phyloP scores from a whole-genome alignment of 2,888 invertebrate genomes.

The Volucella zonaria region DNA sequence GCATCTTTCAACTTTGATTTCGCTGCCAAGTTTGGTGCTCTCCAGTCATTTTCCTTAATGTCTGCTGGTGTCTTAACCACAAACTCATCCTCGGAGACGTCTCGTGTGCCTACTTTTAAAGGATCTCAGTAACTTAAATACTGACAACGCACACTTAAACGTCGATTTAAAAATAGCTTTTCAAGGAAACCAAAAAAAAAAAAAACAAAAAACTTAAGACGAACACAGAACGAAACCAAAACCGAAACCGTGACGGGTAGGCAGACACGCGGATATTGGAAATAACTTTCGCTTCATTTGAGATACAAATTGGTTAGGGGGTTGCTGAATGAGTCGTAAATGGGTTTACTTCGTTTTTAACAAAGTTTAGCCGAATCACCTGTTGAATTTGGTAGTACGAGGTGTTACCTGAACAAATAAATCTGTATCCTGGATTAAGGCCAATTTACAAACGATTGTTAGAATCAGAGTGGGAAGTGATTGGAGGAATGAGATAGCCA shows the following conservation, averaged over 20 bases:
- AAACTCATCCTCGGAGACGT: no score
- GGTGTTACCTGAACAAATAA: constrained; percentile 25
- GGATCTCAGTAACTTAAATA: constrained; percentile 20
- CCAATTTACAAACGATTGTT: constrained; percentile 40
- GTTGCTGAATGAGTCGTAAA: constrained; percentile 1
- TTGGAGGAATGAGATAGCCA: constrained; percentile 9
- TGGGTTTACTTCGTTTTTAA: constrained; percentile 26
- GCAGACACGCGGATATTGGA: constrained; percentile 59
- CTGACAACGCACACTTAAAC: constrained; percentile 25
- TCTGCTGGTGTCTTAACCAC: no score
- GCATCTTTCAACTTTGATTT: no score
- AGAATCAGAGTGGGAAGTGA: constrained; percentile 3
- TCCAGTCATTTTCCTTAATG: no score
- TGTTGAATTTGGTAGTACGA: constrained; percentile 51
- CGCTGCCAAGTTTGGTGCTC: no score
- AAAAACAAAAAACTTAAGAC: constrained; percentile 25
- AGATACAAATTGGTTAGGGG: not conserved
- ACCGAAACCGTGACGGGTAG: constrained; percentile 34
- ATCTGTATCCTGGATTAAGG: constrained; percentile 49
- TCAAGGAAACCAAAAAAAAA: constrained; percentile 17
- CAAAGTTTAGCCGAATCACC: constrained; percentile 38
- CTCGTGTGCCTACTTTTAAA: constrained; percentile 16
- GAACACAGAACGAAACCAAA: constrained; percentile 20
- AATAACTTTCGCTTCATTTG: constrained; percentile 62
- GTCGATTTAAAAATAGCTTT: constrained; percentile 58